These are phyloP conservation scores for Andrena cerasifolii DNA, from an alignment of 1,140 invertebrate genomes.

Conservation along the genomic window DNA sequence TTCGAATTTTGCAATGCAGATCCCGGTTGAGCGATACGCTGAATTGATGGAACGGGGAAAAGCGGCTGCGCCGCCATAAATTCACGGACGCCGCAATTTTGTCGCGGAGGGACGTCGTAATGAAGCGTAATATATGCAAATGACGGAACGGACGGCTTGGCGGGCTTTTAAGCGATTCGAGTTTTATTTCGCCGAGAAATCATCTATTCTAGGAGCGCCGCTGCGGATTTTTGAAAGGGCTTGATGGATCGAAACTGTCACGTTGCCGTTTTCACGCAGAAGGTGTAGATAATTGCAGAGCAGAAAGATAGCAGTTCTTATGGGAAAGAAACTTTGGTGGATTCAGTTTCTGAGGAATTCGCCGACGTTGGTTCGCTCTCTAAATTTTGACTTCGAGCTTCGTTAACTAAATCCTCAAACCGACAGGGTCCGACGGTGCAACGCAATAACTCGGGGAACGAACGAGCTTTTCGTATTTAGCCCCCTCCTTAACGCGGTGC, in stretches of 20 bases:
- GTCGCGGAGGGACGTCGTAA: slow-evolving; percentile 36
- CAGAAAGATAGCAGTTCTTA: too few species aligned
- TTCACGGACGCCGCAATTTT: slow-evolving; percentile 43
- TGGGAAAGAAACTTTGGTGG: too few species aligned
- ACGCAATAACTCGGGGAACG: background rate
- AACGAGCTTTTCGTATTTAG: background rate
- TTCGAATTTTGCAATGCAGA: slow-evolving; percentile 69
- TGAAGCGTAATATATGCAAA: slow-evolving; percentile 38
- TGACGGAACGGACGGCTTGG: slow-evolving; percentile 2
- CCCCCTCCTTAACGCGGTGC: slow-evolving; percentile 2
- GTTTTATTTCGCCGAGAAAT: background rate
- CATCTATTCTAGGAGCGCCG: background rate
- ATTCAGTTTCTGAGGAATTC: too few species aligned
- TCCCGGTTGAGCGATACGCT: slow-evolving; percentile 56
- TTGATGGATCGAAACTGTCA: too few species aligned
- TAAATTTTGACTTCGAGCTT: background rate
- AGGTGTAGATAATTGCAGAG: too few species aligned
- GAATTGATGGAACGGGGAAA: slow-evolving; percentile 51
- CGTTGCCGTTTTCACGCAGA: too few species aligned
- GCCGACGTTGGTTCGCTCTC: background rate
- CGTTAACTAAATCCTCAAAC: background rate
- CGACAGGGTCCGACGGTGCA: background rate
- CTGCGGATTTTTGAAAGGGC: background rate
- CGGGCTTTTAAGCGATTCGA: background rate
- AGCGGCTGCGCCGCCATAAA: slow-evolving; percentile 31